These are phyloP conservation scores for Siniperca chuatsi DNA, from an alignment of 2,113 vertebrate species.

Conservation along the genomic window DNA sequence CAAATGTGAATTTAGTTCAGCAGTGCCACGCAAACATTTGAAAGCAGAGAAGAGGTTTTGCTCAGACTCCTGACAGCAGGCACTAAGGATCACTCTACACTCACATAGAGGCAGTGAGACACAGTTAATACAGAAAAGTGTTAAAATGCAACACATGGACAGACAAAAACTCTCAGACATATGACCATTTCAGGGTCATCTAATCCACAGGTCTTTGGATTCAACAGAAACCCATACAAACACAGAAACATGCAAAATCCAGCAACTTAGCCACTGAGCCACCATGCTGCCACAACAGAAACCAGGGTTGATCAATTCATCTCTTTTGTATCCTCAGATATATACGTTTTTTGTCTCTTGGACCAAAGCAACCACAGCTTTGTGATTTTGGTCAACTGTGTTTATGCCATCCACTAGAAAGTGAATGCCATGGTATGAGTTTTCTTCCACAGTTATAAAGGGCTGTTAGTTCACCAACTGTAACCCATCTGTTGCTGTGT, in stretches of 20 bases:
- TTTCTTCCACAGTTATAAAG: background rate
- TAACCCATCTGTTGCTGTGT: background rate
- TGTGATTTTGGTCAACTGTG: background rate
- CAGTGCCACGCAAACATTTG: constrained; percentile 34
- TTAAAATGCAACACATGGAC: constrained; percentile 13
- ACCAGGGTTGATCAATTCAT: constrained; percentile 12
- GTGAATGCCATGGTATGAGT: constrained; percentile 6
- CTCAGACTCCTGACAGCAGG: constrained; percentile 20
- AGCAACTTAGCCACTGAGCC: background rate
- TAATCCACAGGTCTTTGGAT: background rate
- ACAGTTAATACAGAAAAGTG: background rate
- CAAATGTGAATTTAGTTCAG: constrained; percentile 39
- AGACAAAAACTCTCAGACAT: constrained; percentile 11
- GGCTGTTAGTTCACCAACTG: background rate
- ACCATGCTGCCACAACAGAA: background rate
- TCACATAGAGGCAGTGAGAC: background rate
- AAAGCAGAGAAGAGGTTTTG: constrained; percentile 21
- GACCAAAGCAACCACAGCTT: constrained; percentile 4
- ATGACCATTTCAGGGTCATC: background rate
- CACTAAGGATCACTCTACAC: constrained; percentile 5
- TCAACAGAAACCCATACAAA: background rate
- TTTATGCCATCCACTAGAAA: background rate
- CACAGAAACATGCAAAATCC: constrained; percentile 1
- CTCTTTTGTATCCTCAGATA: constrained; percentile 17
- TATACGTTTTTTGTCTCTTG: background rate